phyloP scores from a whole-genome alignment of 1,140 invertebrate species.

The Trachelipus rathkii region DNA sequence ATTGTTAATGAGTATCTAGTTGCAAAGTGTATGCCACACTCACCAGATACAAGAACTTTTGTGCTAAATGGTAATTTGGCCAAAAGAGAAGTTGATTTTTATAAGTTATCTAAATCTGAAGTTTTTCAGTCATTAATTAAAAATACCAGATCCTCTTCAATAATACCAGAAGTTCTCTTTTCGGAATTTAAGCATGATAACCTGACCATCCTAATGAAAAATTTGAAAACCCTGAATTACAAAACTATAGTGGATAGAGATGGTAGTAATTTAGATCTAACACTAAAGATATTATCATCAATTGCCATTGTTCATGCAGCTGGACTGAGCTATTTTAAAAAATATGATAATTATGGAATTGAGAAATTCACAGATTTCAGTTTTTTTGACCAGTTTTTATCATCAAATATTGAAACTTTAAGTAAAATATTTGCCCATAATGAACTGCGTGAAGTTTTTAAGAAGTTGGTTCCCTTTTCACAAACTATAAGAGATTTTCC shows the following conservation, averaged over 20 bases:
- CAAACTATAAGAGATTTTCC: neutral
- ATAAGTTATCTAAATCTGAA: conserved; percentile 18
- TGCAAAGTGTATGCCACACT: neutral
- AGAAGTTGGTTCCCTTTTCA: conserved; percentile 5
- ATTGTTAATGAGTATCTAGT: neutral
- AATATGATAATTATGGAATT: conserved; percentile 18
- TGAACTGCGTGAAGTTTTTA: neutral
- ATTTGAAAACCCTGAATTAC: conserved; percentile 18
- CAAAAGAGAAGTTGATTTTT: conserved; percentile 20
- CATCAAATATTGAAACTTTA: conserved; percentile 19
- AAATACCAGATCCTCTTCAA: neutral
- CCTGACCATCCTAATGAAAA: conserved; percentile 22
- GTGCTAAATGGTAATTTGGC: conserved; percentile 6
- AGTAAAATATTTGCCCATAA: neutral
- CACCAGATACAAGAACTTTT: neutral
- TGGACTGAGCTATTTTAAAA: conserved; percentile 4
- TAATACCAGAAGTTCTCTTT: conserved; percentile 17
- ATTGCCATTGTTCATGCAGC: conserved; percentile 23
- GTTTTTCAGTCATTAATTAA: neutral
- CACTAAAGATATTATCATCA: conserved; percentile 3
- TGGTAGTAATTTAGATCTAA: conserved; percentile 4
- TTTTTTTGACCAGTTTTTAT: conserved; percentile 21
- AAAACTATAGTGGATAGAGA: conserved; percentile 14
- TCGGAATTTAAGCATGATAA: neutral
- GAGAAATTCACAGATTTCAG: neutral